Base-by-base conservation (phyloP, 2,113 vertebrate species). In the Catharus bicknelli region DNA sequence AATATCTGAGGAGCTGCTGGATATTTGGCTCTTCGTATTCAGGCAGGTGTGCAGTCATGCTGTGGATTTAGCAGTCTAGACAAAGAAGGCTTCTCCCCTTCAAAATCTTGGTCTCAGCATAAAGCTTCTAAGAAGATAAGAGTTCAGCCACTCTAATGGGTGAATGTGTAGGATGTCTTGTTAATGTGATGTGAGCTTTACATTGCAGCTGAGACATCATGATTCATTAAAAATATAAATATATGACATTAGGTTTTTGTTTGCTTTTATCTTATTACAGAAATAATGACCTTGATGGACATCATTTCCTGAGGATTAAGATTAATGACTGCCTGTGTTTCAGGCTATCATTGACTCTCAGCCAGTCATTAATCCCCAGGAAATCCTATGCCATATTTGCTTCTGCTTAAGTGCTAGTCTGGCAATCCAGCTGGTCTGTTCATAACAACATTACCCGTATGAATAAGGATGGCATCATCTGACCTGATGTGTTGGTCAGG, bases 341-440 rank as follows among this genome's bases (percentile, higher is more conserved):
- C 74, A 34, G 86, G 66, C 75, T 93, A 83, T 97, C 92, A 97
- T 81, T 91, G 97, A 80, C 86, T 91, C 93, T 86, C 75, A 95
- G 79, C 81, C 55, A 93, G 79, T 90, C 93, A 86, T 93, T 96
- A 95, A 97, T 95, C 83, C 92, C 38, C 77, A 95, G 95, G 88
- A 97, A 97, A 96, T 94, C 94, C 94, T 88, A 21, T 95, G 91
- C 89, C 69, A 72, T 95, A 96, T 96, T 97, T 87, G 82, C 95
- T 95, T 95, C 66, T 94, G 66, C 68, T 84, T 95, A 96, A 96
- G 79, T 92, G 68, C 84, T 95, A 42, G 78, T 91, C 83, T 92
- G 90, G 48, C 86, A 95, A 86, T 83, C 67, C 51, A 83, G 61
- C 70, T 82, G 83, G 26, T 87, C 70, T 90, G 22, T 47, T 79